phyloP scores from a whole-genome alignment of 2,888 invertebrate species.

The Drosophila cognata region DNA sequence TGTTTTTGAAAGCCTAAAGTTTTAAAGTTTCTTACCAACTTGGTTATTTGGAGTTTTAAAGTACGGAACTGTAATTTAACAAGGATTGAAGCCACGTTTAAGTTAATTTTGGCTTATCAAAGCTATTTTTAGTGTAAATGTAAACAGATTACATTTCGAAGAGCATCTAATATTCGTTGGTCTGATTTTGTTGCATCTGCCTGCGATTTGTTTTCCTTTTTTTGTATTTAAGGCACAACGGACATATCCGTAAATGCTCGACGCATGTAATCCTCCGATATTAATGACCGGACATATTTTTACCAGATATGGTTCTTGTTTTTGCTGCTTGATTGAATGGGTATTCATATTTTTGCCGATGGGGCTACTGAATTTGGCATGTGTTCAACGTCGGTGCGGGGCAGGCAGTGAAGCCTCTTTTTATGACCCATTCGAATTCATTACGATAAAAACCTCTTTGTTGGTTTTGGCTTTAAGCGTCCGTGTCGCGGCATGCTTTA shows the following conservation, averaged over 20 bases:
- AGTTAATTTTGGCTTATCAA: background rate
- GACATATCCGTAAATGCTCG: conserved; percentile 67
- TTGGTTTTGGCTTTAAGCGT: conserved; percentile 10
- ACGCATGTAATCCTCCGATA: conserved; percentile 78
- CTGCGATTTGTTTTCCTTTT: background rate
- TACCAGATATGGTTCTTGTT: conserved; percentile 36
- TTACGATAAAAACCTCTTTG: conserved; percentile 23
- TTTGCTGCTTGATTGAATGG: conserved; percentile 74
- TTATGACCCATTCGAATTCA: conserved; percentile 48
- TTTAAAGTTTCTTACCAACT: background rate
- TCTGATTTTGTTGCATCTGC: background rate
- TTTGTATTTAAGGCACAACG: conserved; percentile 27
- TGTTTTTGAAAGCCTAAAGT: background rate
- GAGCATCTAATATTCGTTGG: conserved; percentile 1
- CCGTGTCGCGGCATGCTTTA: conserved; percentile 27
- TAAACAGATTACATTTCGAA: background rate
- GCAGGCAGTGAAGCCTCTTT: conserved; percentile 26
- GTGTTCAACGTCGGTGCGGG: background rate
- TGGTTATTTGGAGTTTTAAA: background rate
- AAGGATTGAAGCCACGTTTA: background rate
- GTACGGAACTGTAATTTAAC: background rate
- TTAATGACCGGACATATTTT: conserved; percentile 76
- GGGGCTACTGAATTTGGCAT: conserved; percentile 40
- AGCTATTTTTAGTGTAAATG: background rate
- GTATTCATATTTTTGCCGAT: conserved; percentile 72